Conservation (phyloP, 2,113 vertebrate genomes). For the Rostratula benghalensis region DNA sequence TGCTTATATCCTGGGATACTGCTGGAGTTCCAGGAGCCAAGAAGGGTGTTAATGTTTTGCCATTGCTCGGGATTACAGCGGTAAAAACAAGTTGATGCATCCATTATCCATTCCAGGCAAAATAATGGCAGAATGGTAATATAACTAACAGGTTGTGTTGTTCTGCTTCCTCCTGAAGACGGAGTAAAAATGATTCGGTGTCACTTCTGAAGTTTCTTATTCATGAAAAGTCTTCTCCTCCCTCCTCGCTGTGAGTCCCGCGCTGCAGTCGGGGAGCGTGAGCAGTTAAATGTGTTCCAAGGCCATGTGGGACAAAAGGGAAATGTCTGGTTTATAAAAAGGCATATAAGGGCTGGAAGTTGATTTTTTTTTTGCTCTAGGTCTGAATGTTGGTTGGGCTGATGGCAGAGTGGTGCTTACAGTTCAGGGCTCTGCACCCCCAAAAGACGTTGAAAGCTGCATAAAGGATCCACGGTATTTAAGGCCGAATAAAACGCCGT, state of each 20-base stretch:
- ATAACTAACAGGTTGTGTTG: background rate
- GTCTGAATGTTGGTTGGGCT: background rate
- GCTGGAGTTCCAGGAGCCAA: background rate
- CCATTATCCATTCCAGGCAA: background rate
- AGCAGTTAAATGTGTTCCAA: background rate
- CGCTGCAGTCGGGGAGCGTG: background rate
- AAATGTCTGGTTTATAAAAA: background rate
- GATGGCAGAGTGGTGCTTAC: background rate
- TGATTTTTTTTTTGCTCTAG: background rate
- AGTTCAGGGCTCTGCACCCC: background rate
- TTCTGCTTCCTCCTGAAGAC: background rate
- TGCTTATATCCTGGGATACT: background rate
- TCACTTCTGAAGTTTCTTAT: background rate
- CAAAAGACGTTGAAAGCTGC: background rate
- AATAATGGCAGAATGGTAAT: background rate
- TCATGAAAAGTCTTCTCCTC: background rate
- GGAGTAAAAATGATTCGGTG: background rate
- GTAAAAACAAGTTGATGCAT: background rate
- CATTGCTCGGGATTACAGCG: background rate
- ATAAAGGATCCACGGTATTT: background rate
- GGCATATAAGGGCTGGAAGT: background rate
- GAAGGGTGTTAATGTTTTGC: background rate
- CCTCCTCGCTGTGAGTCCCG: background rate
- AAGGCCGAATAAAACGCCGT: background rate
- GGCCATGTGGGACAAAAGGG: background rate